Evolutionary conservation across 2,113 vertebrate genomes (phyloP).

Genomic region (Bungarus multicinctus): DNA sequence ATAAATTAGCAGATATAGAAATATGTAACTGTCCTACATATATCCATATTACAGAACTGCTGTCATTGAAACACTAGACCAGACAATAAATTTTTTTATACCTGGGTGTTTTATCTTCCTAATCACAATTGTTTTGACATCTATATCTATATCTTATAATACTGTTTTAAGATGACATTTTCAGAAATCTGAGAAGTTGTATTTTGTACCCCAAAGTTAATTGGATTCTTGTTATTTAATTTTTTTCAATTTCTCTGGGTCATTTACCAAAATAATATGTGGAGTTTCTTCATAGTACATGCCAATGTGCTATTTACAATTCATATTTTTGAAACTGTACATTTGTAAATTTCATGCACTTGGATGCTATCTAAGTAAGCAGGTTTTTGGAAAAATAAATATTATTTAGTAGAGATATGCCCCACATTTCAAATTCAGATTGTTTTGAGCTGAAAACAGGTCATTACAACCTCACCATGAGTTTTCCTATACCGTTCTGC

Average conservation of each 20-base stretch:
- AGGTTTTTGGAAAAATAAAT: neutral
- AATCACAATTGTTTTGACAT: neutral
- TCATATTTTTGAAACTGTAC: neutral
- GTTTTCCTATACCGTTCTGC: neutral
- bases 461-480: neutral
- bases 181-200: neutral
- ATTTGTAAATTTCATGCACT: neutral
- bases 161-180: neutral
- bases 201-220: neutral
- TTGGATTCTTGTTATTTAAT: neutral
- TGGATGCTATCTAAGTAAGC: neutral
- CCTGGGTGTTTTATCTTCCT: neutral
- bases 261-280: neutral
- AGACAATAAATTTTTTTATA: no score
- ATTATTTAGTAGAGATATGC: neutral
- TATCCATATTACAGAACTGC: neutral
- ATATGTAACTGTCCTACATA: neutral
- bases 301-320: no score
- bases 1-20: neutral
- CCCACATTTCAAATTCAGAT: neutral
- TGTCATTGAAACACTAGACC: neutral
- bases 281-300: neutral
- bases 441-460: neutral
- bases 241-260: neutral
- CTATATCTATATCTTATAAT: neutral